A percentile compares a stretch with the other conserved stretches of the same genome.
Conservation (phyloP, 2,113 vertebrate genomes). For the Dendrocopos noguchii region DNA sequence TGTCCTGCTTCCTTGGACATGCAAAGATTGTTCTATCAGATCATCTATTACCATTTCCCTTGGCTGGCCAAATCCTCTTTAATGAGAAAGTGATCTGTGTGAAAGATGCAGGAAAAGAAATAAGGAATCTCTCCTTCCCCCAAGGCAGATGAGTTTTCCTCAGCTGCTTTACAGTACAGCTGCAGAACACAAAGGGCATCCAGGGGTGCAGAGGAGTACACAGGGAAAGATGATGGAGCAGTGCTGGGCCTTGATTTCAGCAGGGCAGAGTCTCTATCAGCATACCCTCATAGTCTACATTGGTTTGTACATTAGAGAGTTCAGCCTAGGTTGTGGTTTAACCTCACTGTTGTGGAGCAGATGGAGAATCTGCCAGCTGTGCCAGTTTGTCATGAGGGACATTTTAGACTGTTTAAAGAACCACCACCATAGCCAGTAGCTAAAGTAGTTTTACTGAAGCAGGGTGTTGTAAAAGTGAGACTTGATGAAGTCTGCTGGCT, state of each 20-base stretch:
- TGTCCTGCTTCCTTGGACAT: background rate
- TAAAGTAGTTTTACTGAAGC: background rate
- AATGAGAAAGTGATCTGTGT: background rate
- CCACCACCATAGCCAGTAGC: background rate
- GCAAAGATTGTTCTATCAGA: background rate
- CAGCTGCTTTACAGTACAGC: background rate
- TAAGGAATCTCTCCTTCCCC: background rate
- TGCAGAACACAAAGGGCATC: background rate
- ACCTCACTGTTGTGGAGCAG: accelerated
- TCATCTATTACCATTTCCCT: background rate
- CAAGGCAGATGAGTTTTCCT: background rate
- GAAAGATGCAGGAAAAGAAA: background rate
- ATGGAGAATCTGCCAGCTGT: background rate
- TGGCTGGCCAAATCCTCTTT: background rate
- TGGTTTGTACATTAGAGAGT: background rate
- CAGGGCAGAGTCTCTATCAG: background rate
- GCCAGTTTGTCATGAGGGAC: accelerated
- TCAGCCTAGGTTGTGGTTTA: background rate
- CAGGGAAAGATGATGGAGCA: background rate
- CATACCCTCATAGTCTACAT: background rate
- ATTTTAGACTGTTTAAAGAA: background rate
- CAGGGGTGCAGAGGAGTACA: background rate
- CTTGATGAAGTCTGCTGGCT: background rate
- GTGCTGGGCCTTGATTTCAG: background rate
- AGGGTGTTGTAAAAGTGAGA: background rate